Evolutionary conservation across 2,113 vertebrate genomes (phyloP).

Genomic region (Felis chaus): DNA sequence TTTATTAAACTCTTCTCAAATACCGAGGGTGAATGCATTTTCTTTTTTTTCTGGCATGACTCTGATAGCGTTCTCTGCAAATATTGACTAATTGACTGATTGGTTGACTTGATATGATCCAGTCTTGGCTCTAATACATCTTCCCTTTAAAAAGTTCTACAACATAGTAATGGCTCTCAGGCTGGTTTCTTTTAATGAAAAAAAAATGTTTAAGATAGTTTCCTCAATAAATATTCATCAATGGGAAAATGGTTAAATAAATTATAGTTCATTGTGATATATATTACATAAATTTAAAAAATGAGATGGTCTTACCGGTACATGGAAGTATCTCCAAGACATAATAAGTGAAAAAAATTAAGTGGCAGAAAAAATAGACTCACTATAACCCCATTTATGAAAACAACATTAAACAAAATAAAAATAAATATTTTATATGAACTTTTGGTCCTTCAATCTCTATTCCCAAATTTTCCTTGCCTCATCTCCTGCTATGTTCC

Average conservation of each 20-base stretch:
- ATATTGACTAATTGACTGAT: neutral
- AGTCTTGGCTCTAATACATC: neutral
- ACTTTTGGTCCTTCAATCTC: neutral
- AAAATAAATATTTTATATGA: neutral
- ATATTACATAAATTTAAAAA: neutral
- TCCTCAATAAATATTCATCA: neutral
- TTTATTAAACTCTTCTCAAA: neutral
- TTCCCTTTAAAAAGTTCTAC: neutral
- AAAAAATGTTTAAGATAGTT: neutral
- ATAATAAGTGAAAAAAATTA: neutral
- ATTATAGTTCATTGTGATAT: neutral
- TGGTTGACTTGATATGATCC: neutral
- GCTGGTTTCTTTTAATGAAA: constrained; percentile 20
- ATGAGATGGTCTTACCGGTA: neutral
- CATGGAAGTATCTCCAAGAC: neutral
- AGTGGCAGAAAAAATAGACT: neutral
- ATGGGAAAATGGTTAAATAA: neutral
- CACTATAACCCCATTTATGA: neutral
- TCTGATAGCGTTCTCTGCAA: neutral
- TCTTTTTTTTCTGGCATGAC: neutral
- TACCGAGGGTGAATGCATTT: neutral
- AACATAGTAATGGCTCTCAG: neutral
- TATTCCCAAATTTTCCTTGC: neutral
- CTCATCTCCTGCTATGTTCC: neutral
- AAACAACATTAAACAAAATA: constrained; percentile 20